Conservation (phyloP, 2,797 vertebrate species). For the Neosilurus hyrtlii region DNA sequence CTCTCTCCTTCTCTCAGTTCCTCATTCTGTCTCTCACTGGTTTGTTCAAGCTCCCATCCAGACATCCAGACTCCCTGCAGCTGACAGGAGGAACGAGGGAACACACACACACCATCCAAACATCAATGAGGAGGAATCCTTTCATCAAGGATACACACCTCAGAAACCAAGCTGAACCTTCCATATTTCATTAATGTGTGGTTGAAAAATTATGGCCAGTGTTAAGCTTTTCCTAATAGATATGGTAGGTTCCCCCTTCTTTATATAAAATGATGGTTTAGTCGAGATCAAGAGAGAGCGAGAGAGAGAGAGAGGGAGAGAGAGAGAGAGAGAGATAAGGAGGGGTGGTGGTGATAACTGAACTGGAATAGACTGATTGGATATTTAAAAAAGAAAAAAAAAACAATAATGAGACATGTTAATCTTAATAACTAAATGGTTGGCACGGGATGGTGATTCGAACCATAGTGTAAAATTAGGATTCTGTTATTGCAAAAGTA, state of each 20-base stretch:
- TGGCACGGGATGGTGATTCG: background rate
- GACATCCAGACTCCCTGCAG: slow-evolving; percentile 13
- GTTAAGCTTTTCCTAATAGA: background rate
- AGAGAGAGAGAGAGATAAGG: slow-evolving; percentile 12
- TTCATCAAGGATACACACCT: background rate
- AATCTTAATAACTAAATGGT: slow-evolving; percentile 21
- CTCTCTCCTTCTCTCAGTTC: background rate
- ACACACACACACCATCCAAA: background rate
- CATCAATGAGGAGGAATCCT: background rate
- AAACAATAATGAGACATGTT: slow-evolving; percentile 16
- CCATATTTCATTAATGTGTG: background rate
- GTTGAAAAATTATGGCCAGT: background rate
- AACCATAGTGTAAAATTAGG: background rate
- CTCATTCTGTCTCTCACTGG: slow-evolving; percentile 22
- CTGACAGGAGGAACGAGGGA: slow-evolving; percentile 7
- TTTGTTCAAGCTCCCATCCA: slow-evolving; percentile 48
- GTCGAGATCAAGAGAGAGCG: slow-evolving; percentile 32
- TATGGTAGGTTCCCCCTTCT: background rate
- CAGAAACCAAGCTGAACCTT: no score
- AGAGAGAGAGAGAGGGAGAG: slow-evolving; percentile 1
- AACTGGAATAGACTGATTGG: slow-evolving; percentile 15
- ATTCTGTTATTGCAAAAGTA: background rate
- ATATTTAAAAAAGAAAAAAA: background rate
- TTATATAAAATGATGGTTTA: slow-evolving; percentile 43
- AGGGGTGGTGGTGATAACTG: background rate